Evolutionary conservation across 2,113 vertebrate genomes (phyloP).

Genomic region (Dryoscopus gambensis): DNA sequence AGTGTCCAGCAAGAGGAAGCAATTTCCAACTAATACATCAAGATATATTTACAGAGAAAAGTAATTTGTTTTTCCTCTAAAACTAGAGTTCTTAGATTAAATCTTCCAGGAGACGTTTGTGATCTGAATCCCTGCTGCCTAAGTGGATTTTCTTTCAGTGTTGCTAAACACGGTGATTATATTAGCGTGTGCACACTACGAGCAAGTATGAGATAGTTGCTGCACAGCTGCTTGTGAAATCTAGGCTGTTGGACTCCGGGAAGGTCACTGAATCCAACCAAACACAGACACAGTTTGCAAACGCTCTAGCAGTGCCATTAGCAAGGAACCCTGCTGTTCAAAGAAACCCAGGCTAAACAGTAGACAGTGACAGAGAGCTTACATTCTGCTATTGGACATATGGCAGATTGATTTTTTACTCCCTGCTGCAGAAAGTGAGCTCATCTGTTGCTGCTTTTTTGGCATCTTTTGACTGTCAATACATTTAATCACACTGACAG

Average conservation of each 20-base stretch:
- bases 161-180: not conserved
- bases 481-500: not conserved
- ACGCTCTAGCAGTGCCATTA: not conserved
- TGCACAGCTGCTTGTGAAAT: not conserved
- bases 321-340: not conserved
- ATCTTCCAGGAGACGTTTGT: not conserved
- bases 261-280: not conserved
- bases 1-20: not conserved
- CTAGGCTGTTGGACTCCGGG: not conserved
- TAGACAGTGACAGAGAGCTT: not conserved
- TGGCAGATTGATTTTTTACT: not conserved
- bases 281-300: not conserved
- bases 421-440: not conserved
- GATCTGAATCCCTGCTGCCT: not conserved
- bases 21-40: not conserved
- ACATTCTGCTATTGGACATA: not conserved
- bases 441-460: not conserved
- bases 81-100: not conserved
- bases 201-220: not conserved
- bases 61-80: not conserved
- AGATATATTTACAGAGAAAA: not conserved
- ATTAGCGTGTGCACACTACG: not conserved
- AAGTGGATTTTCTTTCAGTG: not conserved
- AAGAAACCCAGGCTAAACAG: not conserved
- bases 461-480: not conserved